These are phyloP conservation scores for Slavum lentiscoides DNA, from an alignment of 2,888 invertebrate species.

Conservation along the genomic window DNA sequence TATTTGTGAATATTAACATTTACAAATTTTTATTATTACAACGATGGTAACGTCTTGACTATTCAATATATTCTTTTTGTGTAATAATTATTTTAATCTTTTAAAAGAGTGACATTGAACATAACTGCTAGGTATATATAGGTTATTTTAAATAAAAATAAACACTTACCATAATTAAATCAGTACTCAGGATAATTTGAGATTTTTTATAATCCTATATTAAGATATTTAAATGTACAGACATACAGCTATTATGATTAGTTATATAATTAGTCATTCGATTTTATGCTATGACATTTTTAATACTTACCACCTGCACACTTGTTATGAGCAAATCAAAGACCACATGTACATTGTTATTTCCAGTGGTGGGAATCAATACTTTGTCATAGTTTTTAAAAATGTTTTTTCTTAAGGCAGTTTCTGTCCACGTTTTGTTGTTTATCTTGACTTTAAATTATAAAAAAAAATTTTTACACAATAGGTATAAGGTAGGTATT, in stretches of 20 bases:
- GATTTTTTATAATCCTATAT: slow-evolving; percentile 49
- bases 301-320: slow-evolving; percentile 42
- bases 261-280: not conserved
- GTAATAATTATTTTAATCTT: no score
- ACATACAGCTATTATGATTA: not conserved
- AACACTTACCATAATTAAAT: slow-evolving; percentile 34
- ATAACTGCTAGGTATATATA: not conserved
- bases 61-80: no score
- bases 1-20: no score
- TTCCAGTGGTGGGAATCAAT: not conserved
- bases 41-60: no score
- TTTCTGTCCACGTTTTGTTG: not conserved
- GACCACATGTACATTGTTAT: slow-evolving; percentile 12
- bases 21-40: no score
- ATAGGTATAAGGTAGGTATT: no score
- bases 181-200: slow-evolving; percentile 42
- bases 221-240: not conserved
- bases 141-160: slow-evolving; percentile 11
- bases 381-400: slow-evolving; percentile 41
- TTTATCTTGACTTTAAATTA: not conserved
- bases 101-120: no score
- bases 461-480: not conserved
- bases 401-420: slow-evolving; percentile 18
- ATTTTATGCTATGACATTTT: not conserved
- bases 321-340: slow-evolving; percentile 13